These are phyloP conservation scores for Manacus vitellinus DNA, from an alignment of 2,113 vertebrate species.

Conservation along the genomic window DNA sequence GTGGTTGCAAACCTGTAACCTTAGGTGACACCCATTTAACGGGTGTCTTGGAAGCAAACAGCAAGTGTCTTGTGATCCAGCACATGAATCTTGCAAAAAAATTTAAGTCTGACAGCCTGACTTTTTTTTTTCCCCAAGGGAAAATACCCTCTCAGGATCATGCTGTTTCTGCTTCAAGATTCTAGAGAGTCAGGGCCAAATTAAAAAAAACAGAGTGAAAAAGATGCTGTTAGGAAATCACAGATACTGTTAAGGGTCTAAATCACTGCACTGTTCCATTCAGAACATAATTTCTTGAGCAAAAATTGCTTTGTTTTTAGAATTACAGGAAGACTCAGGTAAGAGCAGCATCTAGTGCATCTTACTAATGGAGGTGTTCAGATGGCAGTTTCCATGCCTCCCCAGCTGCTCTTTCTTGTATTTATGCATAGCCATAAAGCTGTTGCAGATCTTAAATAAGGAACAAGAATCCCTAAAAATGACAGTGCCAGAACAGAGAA, in stretches of 20 bases:
- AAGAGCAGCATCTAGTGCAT: neutral
- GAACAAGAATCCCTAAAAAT: neutral
- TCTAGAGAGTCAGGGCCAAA: neutral
- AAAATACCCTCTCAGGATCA: neutral
- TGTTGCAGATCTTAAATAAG: neutral
- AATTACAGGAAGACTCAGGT: neutral
- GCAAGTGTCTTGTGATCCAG: neutral
- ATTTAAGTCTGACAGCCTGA: neutral
- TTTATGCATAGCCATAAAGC: neutral
- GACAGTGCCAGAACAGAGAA: neutral
- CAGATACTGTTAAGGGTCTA: neutral
- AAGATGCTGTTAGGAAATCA: neutral
- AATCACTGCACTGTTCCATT: neutral
- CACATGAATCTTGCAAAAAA: neutral
- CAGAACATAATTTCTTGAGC: neutral
- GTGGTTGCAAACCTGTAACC: neutral
- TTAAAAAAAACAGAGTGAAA: neutral
- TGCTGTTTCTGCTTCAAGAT: neutral
- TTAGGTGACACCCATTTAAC: neutral
- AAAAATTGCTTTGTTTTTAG: neutral
- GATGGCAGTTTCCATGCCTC: neutral
- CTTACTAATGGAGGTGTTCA: conserved; percentile 5
- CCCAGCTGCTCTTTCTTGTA: conserved; percentile 16
- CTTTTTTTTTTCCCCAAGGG: neutral
- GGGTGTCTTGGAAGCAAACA: neutral